Evolutionary conservation across 2,797 vertebrate species (phyloP), one percentile per base, ranked within the genome.

Genomic region (Rhinogobio ventralis): DNA sequence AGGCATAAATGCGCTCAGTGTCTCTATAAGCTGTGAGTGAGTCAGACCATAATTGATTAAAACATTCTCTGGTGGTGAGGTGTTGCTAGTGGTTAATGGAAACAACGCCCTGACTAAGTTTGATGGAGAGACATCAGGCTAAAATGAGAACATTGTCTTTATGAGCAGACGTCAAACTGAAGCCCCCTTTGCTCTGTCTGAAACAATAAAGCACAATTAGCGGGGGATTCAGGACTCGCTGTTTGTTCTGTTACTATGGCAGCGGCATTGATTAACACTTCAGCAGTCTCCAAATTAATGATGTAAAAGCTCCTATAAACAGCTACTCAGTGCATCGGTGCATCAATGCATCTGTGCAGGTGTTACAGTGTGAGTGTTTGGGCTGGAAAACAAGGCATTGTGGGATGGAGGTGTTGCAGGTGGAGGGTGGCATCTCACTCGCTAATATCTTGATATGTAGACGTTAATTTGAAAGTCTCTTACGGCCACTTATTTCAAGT

Each of bases 181-280:
- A 90, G 81, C 85, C 83, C 86, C 77, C 81, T 82, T 79, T 46
- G 81, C 87, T 89, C 86, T 90, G 88, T 89, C 90, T 88, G 84
- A 91, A 91, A 92, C 94, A 95, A 95, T 95, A 94, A 95, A 95
- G 94, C 92, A 91, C 94, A 96, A 96, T 96, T 95, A 96, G 90
- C 90, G 83, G 78, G 92, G 93, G 93, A 95, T 93, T 93, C 93
- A 90, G 91, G 93, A 93, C 94, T 93, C 93, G 93, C 94, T 95
- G 93, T 95, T 96, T 95, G 94, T 94, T 93, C 88, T 2, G 95
- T 97, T 95, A 90, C 94, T 93, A 94, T 92, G 94, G 96, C 94
- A 95, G 97, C 96, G 77, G 88, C 91, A 90, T 93, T 95, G 94
- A 95, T 95, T 96, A 93, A 91, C 90, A 92, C 94, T 91, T 91